Conservation (phyloP, 2,888 invertebrate species). For the Drosophila lacicola region DNA sequence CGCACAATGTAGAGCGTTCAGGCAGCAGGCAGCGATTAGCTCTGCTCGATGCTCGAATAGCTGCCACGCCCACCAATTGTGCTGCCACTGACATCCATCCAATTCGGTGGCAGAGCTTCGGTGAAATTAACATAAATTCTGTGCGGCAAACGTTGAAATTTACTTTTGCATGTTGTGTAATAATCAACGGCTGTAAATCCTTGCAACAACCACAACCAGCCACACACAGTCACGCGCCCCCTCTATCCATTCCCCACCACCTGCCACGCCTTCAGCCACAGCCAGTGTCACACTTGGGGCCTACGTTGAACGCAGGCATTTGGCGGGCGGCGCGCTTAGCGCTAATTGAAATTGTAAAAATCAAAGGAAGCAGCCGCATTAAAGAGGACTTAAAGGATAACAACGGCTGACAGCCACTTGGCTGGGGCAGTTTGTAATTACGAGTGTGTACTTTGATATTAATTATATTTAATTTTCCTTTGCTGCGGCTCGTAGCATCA, state of each 20-base stretch:
- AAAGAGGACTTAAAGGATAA: conserved; percentile 56
- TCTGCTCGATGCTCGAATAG: not conserved
- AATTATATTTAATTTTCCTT: conserved; percentile 41
- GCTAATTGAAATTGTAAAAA: conserved; percentile 77
- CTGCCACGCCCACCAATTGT: conserved; percentile 18
- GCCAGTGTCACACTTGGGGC: not conserved
- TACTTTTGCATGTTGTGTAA: conserved; percentile 67
- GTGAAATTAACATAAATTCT: conserved; percentile 73
- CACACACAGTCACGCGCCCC: conserved; percentile 11
- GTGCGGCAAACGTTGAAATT: conserved; percentile 66
- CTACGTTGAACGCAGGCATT: conserved; percentile 16
- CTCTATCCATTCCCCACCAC: not conserved
- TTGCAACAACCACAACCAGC: conserved; percentile 47
- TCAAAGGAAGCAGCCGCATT: conserved; percentile 65
- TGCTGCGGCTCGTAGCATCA: not conserved
- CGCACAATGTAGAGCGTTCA: conserved; percentile 27
- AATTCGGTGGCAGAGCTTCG: conserved; percentile 35
- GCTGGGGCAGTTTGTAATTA: conserved; percentile 62
- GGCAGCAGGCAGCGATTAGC: conserved; percentile 30
- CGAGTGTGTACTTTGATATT: conserved; percentile 46
- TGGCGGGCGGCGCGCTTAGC: conserved; percentile 52
- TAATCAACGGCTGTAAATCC: conserved; percentile 71
- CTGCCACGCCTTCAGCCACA: conserved; percentile 5
- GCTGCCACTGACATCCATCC: conserved; percentile 38
- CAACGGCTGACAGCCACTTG: conserved; percentile 46